Percentiles rank a stretch among this genome's conserved stretches.
phyloP scores from a whole-genome alignment of 1,140 invertebrate genomes.

The Cherax quadricarinatus region DNA sequence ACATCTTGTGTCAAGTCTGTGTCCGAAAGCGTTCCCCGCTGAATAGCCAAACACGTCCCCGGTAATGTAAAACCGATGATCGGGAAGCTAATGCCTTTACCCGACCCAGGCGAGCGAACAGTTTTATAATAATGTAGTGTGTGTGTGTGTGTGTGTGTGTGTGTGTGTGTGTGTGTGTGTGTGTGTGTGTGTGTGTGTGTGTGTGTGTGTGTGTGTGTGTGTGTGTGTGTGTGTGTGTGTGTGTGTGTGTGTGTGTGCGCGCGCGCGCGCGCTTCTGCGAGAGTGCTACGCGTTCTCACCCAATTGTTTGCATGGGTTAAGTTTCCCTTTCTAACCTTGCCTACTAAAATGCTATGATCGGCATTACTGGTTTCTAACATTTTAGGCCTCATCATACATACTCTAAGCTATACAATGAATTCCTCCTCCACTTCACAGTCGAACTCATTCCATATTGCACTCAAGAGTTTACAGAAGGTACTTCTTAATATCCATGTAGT shows the following conservation, averaged over 20 bases:
- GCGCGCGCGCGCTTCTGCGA: background rate
- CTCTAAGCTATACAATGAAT: too few species aligned
- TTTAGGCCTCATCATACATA: too few species aligned
- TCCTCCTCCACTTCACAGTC: too few species aligned
- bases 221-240: background rate
- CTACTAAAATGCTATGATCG: too few species aligned
- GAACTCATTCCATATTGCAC: too few species aligned
- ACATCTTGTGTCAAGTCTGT: background rate
- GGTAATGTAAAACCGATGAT: background rate
- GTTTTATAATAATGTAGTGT: conserved; percentile 1
- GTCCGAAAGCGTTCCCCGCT: background rate
- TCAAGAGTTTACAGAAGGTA: too few species aligned
- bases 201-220: conserved; percentile 18
- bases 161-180: conserved; percentile 19
- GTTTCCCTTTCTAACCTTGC: too few species aligned
- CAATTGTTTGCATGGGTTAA: too few species aligned
- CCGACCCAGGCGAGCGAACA: background rate
- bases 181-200: conserved; percentile 44
- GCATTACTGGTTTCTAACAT: too few species aligned
- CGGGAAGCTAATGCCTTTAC: background rate
- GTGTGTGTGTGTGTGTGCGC: background rate
- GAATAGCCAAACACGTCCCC: background rate
- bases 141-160: conserved; percentile 21
- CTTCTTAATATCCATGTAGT: too few species aligned
- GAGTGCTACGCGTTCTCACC: too few species aligned